Conservation (phyloP, 2,888 invertebrate genomes). For the Hedychridium roseum region DNA sequence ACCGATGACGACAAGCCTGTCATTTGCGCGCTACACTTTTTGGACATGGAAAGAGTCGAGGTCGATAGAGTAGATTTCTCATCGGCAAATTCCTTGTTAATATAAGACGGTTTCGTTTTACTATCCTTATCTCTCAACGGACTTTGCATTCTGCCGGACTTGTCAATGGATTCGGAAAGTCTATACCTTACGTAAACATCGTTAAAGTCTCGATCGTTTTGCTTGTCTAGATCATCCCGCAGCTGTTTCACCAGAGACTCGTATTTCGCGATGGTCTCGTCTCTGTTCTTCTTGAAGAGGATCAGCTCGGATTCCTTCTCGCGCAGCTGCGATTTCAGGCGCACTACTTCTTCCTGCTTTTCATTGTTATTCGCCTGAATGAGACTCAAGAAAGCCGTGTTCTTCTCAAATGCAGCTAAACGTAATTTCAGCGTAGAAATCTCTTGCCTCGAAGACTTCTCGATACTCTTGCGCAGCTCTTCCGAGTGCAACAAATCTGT, state of each 20-base stretch:
- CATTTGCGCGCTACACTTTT: no score
- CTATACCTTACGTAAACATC: background rate
- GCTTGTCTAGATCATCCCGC: slow-evolving; percentile 34
- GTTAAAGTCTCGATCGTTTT: slow-evolving; percentile 4
- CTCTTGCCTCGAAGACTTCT: slow-evolving; percentile 35
- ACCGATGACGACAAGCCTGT: no score
- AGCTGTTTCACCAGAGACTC: slow-evolving; percentile 42
- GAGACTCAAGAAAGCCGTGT: slow-evolving; percentile 35
- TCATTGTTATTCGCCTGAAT: slow-evolving; percentile 32
- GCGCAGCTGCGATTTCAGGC: slow-evolving; percentile 35
- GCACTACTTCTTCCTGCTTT: slow-evolving; percentile 36
- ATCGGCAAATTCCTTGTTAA: background rate
- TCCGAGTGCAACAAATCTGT: slow-evolving; percentile 37
- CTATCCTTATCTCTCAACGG: background rate
- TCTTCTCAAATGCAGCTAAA: slow-evolving; percentile 40
- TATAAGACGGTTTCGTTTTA: background rate
- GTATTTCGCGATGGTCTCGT: slow-evolving; percentile 44
- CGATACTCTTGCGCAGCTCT: slow-evolving; percentile 36
- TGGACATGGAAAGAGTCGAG: no score
- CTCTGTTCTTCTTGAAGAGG: slow-evolving; percentile 41
- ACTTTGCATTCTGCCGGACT: background rate
- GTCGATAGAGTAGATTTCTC: slow-evolving; percentile 7
- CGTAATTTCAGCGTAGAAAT: slow-evolving; percentile 34
- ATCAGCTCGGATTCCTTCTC: slow-evolving; percentile 43
- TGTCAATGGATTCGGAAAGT: background rate